Conservation (phyloP, 2,888 invertebrate genomes). For the Phania funesta region DNA sequence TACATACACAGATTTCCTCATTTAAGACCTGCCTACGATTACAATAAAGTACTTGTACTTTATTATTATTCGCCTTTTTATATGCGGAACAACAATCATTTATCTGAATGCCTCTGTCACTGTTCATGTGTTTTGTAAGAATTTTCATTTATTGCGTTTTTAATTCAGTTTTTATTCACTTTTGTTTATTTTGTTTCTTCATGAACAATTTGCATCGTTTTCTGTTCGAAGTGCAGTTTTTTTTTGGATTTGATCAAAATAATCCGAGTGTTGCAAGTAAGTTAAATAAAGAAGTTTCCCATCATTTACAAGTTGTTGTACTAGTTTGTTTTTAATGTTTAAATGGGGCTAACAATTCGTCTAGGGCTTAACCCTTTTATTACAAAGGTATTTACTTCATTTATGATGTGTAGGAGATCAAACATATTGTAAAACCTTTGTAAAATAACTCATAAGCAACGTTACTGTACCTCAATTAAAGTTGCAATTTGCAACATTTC, state of each 20-base stretch:
- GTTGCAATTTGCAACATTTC: too few relatives aligned
- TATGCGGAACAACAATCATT: constrained; percentile 38
- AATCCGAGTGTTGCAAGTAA: constrained; percentile 43
- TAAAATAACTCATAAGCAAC: too few relatives aligned
- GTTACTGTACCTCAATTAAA: too few relatives aligned
- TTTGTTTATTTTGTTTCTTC: not conserved
- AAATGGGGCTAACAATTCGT: not conserved
- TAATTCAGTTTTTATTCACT: constrained; percentile 34
- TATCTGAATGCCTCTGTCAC: constrained; percentile 31
- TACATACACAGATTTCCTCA: not conserved
- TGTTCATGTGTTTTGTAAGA: not conserved
- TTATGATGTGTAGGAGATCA: too few relatives aligned
- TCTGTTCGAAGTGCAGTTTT: not conserved
- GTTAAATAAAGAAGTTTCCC: constrained; percentile 40
- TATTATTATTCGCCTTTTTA: not conserved
- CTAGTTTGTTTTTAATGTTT: not conserved
- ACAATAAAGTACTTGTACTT: constrained; percentile 9
- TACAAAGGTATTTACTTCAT: too few relatives aligned
- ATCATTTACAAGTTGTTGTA: constrained; percentile 3
- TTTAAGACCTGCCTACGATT: not conserved
- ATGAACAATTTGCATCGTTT: constrained; percentile 46
- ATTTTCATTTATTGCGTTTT: constrained; percentile 37
- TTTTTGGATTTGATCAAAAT: constrained; percentile 49
- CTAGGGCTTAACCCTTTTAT: too few relatives aligned
- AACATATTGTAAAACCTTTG: too few relatives aligned